Evolutionary conservation across 2,113 vertebrate genomes (phyloP), one percentile per base, ranked within the genome.

Genomic region (Nesogale talazaci): DNA sequence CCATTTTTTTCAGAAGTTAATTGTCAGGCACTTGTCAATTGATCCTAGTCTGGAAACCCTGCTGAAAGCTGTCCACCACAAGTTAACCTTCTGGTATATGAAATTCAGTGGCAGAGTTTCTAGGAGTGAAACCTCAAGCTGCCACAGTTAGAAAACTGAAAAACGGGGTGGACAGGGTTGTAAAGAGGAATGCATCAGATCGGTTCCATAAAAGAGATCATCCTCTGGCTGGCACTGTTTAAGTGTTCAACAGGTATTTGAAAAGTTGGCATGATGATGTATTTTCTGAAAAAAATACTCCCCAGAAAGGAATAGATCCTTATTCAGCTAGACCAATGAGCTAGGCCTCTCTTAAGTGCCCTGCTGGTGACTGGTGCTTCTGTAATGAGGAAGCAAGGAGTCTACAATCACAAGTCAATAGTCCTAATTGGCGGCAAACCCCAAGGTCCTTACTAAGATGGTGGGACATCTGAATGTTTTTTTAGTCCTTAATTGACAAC

Each of bases 401-500:
- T 61, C 67, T 74, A 36, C 65, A 78, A 57, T 16, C 72, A 83
- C 2, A 34, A 94, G n/a, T 67, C 57, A 23, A 65, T 36, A 75
- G 83, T 69, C 27, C 57, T 29, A 74, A 79, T 81, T 81, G 88
- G 81, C 78, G 95, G 6, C 87, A 86, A 95, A 63, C 31, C 38
- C 61, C 22, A 15, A 65, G 89, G 20, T 96, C 61, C 88, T 93
- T 95, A 93, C 94, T 96, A 94, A 95, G 88, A 96, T 93, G 92
- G 81, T 86, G 92, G 76, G 81, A 42, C 89, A 91, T 82, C 95
- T 95, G 79, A 89, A 88, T 46, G 34, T 81, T 91, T 63, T 96
- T 97, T 19, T 83, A 89, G 91, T 92, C 97, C 46, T 97, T 98
- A 97, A 97, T 95, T 97, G 97, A 94, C 96, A 97, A 94, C 96